A percentile compares a stretch with the other conserved stretches of the same genome.
Conservation (phyloP, 2,888 invertebrate species). For the Netelia virgata region DNA sequence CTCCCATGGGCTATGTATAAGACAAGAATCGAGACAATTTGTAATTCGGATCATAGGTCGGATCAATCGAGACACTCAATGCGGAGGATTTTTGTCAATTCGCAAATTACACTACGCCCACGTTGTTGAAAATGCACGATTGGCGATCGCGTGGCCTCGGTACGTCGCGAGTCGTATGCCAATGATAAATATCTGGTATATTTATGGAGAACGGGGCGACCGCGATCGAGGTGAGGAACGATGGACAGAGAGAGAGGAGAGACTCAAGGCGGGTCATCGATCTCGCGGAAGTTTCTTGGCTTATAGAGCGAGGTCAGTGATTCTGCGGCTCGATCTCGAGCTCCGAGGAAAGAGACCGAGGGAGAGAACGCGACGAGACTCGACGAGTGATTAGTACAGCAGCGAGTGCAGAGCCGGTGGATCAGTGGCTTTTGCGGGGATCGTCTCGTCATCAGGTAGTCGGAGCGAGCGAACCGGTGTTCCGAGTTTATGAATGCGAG, state of each 20-base stretch:
- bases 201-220: conserved; percentile 23
- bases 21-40: conserved; percentile 8
- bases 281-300: conserved; percentile 67
- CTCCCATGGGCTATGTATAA: conserved; percentile 12
- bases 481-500: conserved; percentile 53
- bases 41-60: conserved; percentile 57
- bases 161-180: conserved; percentile 4
- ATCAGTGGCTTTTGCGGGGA: conserved; percentile 52
- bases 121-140: conserved; percentile 36
- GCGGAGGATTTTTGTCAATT: conserved; percentile 62
- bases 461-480: conserved; percentile 60
- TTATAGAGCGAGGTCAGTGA: conserved; percentile 69
- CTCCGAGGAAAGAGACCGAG: conserved; percentile 14
- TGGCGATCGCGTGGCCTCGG: conserved; percentile 35
- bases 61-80: conserved; percentile 63
- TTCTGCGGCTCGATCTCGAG: conserved; percentile 56
- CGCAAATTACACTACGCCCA: conserved; percentile 61
- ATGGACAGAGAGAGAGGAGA: conserved; percentile 28
- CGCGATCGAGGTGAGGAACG: conserved; percentile 35
- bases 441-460: conserved; percentile 65
- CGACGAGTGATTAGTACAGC: conserved; percentile 47
- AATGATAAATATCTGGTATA: conserved; percentile 67
- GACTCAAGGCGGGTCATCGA: conserved; percentile 64
- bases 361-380: conserved; percentile 40
- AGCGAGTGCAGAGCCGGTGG: neutral